These are phyloP conservation scores for Electrophaes corylata DNA, from an alignment of 2,888 invertebrate species.

Conservation along the genomic window DNA sequence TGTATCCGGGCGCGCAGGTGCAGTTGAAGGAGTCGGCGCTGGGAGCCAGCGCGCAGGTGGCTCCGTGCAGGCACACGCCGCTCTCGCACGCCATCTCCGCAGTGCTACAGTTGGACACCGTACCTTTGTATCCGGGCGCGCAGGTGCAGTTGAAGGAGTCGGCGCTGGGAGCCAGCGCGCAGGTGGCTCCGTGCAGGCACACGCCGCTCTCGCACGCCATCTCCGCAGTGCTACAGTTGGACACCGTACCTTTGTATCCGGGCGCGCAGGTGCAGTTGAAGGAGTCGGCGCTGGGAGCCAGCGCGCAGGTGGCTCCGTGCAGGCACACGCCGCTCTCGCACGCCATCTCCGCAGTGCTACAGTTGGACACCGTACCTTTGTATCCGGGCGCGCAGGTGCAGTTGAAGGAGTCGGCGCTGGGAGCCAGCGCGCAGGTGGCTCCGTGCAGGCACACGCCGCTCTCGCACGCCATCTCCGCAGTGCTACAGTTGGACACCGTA, in stretches of 20 bases:
- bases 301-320: constrained; percentile 89
- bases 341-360: constrained; percentile 53
- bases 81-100: constrained; percentile 85
- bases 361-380: constrained; percentile 22
- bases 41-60: constrained; percentile 85
- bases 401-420: constrained; percentile 83
- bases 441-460: constrained; percentile 90
- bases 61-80: constrained; percentile 90
- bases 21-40: constrained; percentile 86
- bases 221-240: constrained; percentile 38
- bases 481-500: background rate
- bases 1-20: constrained; percentile 79
- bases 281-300: constrained; percentile 74
- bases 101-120: background rate
- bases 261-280: constrained; percentile 88
- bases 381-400: constrained; percentile 85
- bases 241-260: constrained; percentile 19
- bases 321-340: constrained; percentile 89
- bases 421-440: constrained; percentile 86
- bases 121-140: constrained; percentile 52
- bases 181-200: constrained; percentile 91
- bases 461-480: constrained; percentile 82
- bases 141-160: constrained; percentile 89
- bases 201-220: constrained; percentile 87
- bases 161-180: constrained; percentile 77